Evolutionary conservation across 2,888 invertebrate species (phyloP), one percentile per base, ranked within the genome.

Genomic region (Fabriciana adippe): DNA sequence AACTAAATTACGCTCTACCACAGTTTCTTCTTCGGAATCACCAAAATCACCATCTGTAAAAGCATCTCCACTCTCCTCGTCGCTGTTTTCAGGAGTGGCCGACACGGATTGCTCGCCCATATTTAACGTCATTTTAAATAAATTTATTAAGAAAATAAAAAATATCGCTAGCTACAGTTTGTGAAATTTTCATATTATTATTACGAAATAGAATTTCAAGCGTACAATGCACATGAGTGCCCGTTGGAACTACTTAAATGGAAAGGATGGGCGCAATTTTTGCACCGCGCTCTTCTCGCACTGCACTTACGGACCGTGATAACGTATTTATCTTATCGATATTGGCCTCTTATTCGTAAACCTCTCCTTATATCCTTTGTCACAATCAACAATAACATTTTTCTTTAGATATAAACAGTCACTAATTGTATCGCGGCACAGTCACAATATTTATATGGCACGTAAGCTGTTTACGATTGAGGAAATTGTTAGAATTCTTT

Each of bases 1-100:
- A 1, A 76, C 74, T 51, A 78, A 81, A 55, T 72, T 74, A n/a
- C 77, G 74, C 73, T 87, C 84, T 11, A 84, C 75, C 15, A 85
- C 68, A 5, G 82, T 79, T 64, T 88, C 90, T 53, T 89, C 91
- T 53, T 89, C 93, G 6, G 89, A 85, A 73, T 90, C 91, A 14
- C 82, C 90, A 68, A 92, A 91, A 75, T 93, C 92, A 14, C 84
- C 93, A 67, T 93, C 92, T 31, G 92, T 91, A 77, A 93, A 93
- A 54, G 86, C 89, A 14, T 88, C 90, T 14, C 90, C 92, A 71
- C 87, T 89, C 73, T 90, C 90, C 56, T 88, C 90, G 64, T 90
- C 91, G 69, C 87, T 91, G 75, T 87, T 88, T 72, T 86, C 88
- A 67, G 90, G 86, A 62, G 88, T 88, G 59, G 84, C 87, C 70